Base-by-base conservation (phyloP, 2,888 invertebrate species). In the Thumatha senex region DNA sequence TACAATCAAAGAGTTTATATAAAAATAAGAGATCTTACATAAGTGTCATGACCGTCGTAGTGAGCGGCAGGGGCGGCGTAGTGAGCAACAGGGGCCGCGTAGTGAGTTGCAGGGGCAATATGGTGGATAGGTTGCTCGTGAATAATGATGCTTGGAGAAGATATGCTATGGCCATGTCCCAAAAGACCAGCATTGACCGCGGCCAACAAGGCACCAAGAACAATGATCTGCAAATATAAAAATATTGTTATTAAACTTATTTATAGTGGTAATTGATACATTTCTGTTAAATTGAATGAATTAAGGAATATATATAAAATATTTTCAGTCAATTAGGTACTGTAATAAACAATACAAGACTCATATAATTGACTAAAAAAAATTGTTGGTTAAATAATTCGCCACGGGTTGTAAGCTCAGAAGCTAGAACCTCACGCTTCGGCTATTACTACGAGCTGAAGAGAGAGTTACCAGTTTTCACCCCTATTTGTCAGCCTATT, bases 131-230 rank as follows among this genome's bases (percentile, higher is more conserved):
- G 57, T 30, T 58, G 65, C 51, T 71, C 65, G 42, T 72, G 71
- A 56, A 58, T 45, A 35, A 65, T 34, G 43, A 64, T 60, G 54
- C 56, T 68, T 34, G 64, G 68, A 31, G 57, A 61, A 11, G 66
- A 62, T 48, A 58, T 50, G 12, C 69, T 61, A 40, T 63, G 59
- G 14, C 68, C 68, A 43, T 72, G 66, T 18, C 64, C 66, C 33
- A 55, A 48, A 1, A 70, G 31, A 33, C 82, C 82, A 12, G 82
- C 80, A 49, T 64, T 80, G 57, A 75, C 80, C 18, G 63, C 70
- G 1, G 79, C 82, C 58, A 85, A 62, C 31, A 86, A 46, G 40
- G 72, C 72, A 56, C 58, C 15, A 40, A 67, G 42, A 58, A 48
- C 48, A 52, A 67, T 38, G 33, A 67, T 56, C 64, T 67, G 44